These are phyloP conservation scores for Toxotes jaculatrix DNA, from an alignment of 2,113 vertebrate species.

Conservation along the genomic window DNA sequence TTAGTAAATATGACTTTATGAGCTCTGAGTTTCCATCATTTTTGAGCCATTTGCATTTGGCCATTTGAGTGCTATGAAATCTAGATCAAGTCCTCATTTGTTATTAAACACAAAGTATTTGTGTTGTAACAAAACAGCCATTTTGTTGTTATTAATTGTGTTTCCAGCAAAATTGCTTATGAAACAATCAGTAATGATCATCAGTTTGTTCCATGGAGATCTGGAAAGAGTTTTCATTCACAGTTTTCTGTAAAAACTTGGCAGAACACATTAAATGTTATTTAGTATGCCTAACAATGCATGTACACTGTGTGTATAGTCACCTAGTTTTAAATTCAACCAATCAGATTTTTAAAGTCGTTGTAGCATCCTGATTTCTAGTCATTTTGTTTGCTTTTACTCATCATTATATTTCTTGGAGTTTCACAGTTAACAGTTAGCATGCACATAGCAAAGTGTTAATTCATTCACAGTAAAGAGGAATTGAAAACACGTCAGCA, in stretches of 20 bases:
- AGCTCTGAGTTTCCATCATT: constrained; percentile 48
- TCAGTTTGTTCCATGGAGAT: constrained; percentile 31
- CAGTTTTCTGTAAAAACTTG: constrained; percentile 23
- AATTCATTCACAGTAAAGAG: neutral
- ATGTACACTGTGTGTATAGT: neutral
- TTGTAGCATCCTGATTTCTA: neutral
- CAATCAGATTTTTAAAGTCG: neutral
- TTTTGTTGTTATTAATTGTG: constrained; percentile 31
- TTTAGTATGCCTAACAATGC: neutral
- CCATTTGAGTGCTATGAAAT: constrained; percentile 49
- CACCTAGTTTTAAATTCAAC: neutral
- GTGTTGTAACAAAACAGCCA: constrained; percentile 34
- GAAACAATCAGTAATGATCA: constrained; percentile 33
- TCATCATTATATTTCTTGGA: neutral
- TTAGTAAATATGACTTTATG: constrained; percentile 65
- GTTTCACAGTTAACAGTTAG: neutral
- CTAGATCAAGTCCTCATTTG: constrained; percentile 41
- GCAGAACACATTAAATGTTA: neutral
- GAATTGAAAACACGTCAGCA: constrained; percentile 1
- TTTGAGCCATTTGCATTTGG: constrained; percentile 28
- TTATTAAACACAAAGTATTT: constrained; percentile 26
- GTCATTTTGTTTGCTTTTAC: neutral
- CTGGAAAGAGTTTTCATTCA: constrained; percentile 41
- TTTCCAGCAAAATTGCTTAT: constrained; percentile 42
- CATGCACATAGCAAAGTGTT: neutral